Evolutionary conservation across 2,113 vertebrate species (phyloP).

Genomic region (human): GRCh38 chr7:102251501-102252000

Average conservation of each 20-base stretch:
- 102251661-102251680: slow-evolving; percentile 46
- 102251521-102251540: slow-evolving; percentile 72
- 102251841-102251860: slow-evolving; percentile 71
- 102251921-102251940: slow-evolving; percentile 63
- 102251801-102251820: neutral
- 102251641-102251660: slow-evolving; percentile 51
- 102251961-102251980: neutral
- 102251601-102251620: slow-evolving; percentile 70
- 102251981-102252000: slow-evolving; percentile 30
- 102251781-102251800: slow-evolving; percentile 31
- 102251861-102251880: neutral
- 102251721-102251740: slow-evolving; percentile 46
- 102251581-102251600: slow-evolving; percentile 67
- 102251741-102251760: slow-evolving; percentile 12
- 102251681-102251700: slow-evolving; percentile 44
- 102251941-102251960: slow-evolving; percentile 62
- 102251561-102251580: slow-evolving; percentile 73
- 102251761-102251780: neutral
- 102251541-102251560: slow-evolving; percentile 71
- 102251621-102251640: slow-evolving; percentile 32
- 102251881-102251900: slow-evolving; percentile 29
- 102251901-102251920: slow-evolving; percentile 45
- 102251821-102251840: slow-evolving; percentile 66
- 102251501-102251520: slow-evolving; percentile 86
- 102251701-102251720: slow-evolving; percentile 27